Base-by-base conservation (phyloP, 1,140 invertebrate genomes). In the Drosophila obscura region DNA sequence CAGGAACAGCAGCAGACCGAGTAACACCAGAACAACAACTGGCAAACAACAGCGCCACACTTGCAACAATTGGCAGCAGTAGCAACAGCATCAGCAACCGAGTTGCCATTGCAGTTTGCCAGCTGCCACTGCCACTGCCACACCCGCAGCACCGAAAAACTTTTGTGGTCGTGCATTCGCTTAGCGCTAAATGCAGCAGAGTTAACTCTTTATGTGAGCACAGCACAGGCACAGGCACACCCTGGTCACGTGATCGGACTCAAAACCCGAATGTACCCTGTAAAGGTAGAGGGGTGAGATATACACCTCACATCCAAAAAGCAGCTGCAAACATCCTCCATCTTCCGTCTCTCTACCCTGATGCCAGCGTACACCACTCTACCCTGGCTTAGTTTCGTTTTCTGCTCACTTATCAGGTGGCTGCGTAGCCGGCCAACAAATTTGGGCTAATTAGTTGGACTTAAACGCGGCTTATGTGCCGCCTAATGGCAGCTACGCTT, bases 401-500 rank as follows among this genome's bases (percentile, higher is more conserved):
- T 51, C 48, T 52, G 73, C 65, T 24, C 53, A 73, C 75, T 83
- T 83, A 77, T 77, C 82, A 78, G 69, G 73, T 81, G 68, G 53
- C 75, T 50, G 64, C 53, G 46, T 35, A 74, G 58, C 60, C 79
- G 24, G 55, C 61, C 71, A 71, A 66, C 58, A 87, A 87, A 85
- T 85, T 59, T 85, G 75, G 83, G 82, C 82, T 85, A 85, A 85
- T 87, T 85, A 81, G 82, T 72, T 87, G 82, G 74, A 73, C 83
- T 85, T 82, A 82, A 75, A 41, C 78, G 56, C 24, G 65, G 64
- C 82, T 85, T 85, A 77, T 79, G 65, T 58, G 68, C 45, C 66
- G 53, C 57, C 77, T 82, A 66, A 69, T 75, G 61, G 64, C 43
- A 39, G 6, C 35, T 13, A 13, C 11, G 31, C 35, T 35, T 13